Percentiles rank a stretch among this genome's conserved stretches.
Evolutionary conservation across 2,797 vertebrate genomes (phyloP).

Genomic region (Cyprinodon diabolis): DNA sequence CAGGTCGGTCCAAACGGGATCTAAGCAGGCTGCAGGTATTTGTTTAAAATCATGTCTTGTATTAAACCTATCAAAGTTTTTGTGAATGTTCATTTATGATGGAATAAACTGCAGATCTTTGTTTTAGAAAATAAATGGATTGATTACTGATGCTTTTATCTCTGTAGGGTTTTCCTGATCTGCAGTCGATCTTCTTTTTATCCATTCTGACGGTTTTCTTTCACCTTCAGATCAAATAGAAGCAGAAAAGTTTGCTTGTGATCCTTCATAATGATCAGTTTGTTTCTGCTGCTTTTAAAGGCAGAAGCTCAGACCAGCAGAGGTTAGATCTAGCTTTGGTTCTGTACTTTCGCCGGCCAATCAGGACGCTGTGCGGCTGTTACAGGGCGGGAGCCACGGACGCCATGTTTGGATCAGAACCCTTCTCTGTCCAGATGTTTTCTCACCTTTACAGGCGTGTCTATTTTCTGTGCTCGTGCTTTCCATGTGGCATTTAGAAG

Average conservation of each 20-base stretch:
- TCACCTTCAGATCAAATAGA: background rate
- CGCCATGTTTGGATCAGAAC: constrained; percentile 12
- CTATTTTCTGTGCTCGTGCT: constrained; percentile 79
- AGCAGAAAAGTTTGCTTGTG: background rate
- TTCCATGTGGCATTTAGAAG: constrained; percentile 80
- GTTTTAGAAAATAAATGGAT: background rate
- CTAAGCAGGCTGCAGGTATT: background rate
- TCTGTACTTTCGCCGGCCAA: background rate
- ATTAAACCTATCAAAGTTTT: background rate
- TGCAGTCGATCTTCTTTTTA: too few relatives aligned
- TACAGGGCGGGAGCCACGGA: background rate
- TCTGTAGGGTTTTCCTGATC: too few relatives aligned
- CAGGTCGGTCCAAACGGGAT: too few relatives aligned
- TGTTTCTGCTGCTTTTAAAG: background rate
- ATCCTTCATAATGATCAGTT: background rate
- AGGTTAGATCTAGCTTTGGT: too few relatives aligned
- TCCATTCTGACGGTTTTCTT: background rate
- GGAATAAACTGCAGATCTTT: background rate
- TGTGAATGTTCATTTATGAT: background rate
- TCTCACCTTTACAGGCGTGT: constrained; percentile 68
- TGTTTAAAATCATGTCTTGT: background rate
- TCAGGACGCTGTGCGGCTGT: constrained; percentile 1
- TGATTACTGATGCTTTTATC: background rate
- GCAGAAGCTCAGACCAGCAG: background rate
- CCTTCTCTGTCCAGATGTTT: constrained; percentile 49